phyloP scores from a whole-genome alignment of 1,140 invertebrate species.

The Papilio xuthus region DNA sequence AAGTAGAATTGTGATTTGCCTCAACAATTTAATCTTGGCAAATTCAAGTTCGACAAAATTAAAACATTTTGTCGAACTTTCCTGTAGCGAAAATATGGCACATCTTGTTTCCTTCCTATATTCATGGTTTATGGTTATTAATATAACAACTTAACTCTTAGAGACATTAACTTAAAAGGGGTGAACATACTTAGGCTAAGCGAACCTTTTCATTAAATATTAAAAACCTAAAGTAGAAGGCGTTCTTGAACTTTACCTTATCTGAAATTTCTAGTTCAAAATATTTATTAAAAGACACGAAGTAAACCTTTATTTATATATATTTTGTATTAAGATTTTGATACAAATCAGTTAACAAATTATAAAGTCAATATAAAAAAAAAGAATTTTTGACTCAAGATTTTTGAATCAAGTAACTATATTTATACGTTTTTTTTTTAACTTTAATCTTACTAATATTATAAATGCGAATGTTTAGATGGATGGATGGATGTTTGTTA shows the following conservation, averaged over 20 bases:
- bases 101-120: slow-evolving; percentile 7
- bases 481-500: no score
- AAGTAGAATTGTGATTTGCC: no score
- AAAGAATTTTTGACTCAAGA: no score
- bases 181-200: slow-evolving; percentile 73
- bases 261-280: slow-evolving; percentile 5
- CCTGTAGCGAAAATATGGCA: background rate
- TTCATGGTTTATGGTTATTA: background rate
- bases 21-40: no score
- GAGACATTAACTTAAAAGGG: slow-evolving; percentile 73
- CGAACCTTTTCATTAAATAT: slow-evolving; percentile 60
- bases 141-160: slow-evolving; percentile 62
- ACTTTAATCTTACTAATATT: no score
- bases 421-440: no score
- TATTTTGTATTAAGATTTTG: background rate
- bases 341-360: no score
- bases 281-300: background rate
- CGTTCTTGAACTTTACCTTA: slow-evolving; percentile 52
- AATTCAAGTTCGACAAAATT: background rate
- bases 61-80: background rate
- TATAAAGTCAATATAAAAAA: no score
- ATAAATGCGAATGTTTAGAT: no score
- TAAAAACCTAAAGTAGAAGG: slow-evolving; percentile 51
- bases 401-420: no score
- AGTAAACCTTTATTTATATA: background rate